phyloP scores from a whole-genome alignment of 2,888 invertebrate genomes.

The Isoperla grammatica region DNA sequence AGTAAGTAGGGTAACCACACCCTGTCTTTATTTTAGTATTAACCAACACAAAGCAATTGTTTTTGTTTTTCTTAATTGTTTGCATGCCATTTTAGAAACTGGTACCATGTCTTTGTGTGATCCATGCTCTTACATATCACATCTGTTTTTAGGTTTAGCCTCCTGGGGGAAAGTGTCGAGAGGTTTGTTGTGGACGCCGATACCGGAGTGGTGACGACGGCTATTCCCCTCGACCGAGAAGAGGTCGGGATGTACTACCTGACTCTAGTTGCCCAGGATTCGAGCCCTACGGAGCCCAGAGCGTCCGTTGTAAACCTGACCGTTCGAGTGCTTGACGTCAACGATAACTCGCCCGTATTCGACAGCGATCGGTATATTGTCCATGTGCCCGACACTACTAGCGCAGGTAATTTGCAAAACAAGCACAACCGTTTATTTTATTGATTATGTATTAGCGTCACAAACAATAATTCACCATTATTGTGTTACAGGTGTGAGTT shows the following conservation, averaged over 20 bases:
- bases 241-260: slow-evolving; percentile 69
- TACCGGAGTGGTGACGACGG: slow-evolving; percentile 73
- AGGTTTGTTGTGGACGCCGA: slow-evolving; percentile 72
- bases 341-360: slow-evolving; percentile 80
- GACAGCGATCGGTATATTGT: slow-evolving; percentile 68
- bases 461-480: too few species aligned
- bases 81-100: too few species aligned
- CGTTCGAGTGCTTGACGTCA: slow-evolving; percentile 71
- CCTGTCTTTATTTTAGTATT: too few species aligned
- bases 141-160: slow-evolving; percentile 57
- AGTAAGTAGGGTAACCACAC: too few species aligned
- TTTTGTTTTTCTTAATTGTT: too few species aligned
- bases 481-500: too few species aligned
- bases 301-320: slow-evolving; percentile 80
- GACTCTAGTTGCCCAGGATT: slow-evolving; percentile 82
- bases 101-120: too few species aligned
- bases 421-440: too few species aligned
- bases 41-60: too few species aligned
- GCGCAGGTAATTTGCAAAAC: slow-evolving; percentile 57
- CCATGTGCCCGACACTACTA: slow-evolving; percentile 75
- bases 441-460: too few species aligned
- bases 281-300: slow-evolving; percentile 76
- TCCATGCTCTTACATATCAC: too few species aligned
- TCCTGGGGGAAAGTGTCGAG: slow-evolving; percentile 75
- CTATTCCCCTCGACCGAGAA: slow-evolving; percentile 70